A percentile compares a stretch with the other conserved stretches of the same genome.
phyloP scores from a whole-genome alignment of 2,113 vertebrate genomes.

The Labeo rohita region DNA sequence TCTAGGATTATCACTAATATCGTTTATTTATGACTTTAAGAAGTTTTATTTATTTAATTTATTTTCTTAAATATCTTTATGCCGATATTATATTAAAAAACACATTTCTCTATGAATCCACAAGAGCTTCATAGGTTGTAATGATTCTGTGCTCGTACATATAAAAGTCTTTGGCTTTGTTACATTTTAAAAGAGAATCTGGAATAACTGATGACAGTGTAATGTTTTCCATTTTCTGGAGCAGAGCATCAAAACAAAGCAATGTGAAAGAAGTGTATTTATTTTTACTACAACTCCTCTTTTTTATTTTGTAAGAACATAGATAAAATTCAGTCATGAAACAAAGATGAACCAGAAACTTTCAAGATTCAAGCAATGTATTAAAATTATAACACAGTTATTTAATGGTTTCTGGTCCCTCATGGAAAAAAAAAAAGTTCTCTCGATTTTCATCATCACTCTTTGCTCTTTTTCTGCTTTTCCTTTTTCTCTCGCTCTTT shows the following conservation, averaged over 20 bases:
- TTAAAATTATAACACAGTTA: background rate
- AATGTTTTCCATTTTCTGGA: background rate
- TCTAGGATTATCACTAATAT: background rate
- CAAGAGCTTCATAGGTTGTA: too few relatives aligned
- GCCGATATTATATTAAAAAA: too few relatives aligned
- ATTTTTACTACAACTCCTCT: background rate
- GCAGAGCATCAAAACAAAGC: background rate
- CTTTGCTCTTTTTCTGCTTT: slow-evolving; percentile 62
- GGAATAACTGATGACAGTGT: background rate
- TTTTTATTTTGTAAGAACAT: background rate
- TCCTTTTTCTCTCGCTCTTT: slow-evolving; percentile 68
- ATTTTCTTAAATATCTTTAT: background rate
- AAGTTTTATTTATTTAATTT: too few relatives aligned
- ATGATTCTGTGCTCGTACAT: too few relatives aligned
- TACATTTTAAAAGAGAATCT: background rate
- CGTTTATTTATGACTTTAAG: too few relatives aligned
- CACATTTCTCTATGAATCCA: background rate
- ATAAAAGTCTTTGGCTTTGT: background rate
- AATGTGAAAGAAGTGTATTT: background rate
- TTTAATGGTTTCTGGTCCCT: background rate
- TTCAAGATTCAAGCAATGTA: background rate
- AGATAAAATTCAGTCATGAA: background rate
- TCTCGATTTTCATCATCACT: slow-evolving; percentile 46
- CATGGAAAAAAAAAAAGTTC: too few relatives aligned
- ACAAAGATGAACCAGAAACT: background rate